These are phyloP conservation scores for Ceriagrion tenellum DNA, from an alignment of 2,888 invertebrate species.

Conservation along the genomic window DNA sequence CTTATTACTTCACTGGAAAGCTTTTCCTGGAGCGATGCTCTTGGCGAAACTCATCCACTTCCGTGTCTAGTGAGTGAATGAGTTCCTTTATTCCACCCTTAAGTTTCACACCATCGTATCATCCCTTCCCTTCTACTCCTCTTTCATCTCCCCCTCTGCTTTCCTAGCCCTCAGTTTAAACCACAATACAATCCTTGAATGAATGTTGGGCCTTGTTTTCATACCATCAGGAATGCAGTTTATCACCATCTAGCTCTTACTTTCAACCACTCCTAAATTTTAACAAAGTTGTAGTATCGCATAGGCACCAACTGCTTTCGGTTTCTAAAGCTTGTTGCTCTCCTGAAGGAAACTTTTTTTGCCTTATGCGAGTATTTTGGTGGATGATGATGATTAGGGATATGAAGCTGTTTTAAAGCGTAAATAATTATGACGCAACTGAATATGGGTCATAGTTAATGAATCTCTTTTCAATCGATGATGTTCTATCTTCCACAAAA, in stretches of 20 bases:
- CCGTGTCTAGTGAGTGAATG: neutral
- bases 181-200: neutral
- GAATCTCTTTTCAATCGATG: no score
- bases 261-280: no score
- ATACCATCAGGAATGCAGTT: neutral
- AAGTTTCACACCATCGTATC: neutral
- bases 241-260: neutral
- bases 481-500: no score
- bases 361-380: no score
- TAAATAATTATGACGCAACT: no score
- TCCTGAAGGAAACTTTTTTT: no score
- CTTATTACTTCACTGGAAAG: neutral
- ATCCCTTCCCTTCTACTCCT: neutral
- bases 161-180: neutral
- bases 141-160: neutral
- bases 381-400: no score
- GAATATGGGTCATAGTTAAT: no score
- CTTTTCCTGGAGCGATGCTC: neutral
- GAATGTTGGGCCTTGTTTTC: neutral
- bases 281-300: no score
- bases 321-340: no score
- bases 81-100: neutral
- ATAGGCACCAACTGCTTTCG: no score
- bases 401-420: no score
- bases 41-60: slow-evolving; percentile 44